Evolutionary conservation across 2,888 invertebrate genomes (phyloP), one percentile per base, ranked within the genome.

Genomic region (Acrobasis repandana): DNA sequence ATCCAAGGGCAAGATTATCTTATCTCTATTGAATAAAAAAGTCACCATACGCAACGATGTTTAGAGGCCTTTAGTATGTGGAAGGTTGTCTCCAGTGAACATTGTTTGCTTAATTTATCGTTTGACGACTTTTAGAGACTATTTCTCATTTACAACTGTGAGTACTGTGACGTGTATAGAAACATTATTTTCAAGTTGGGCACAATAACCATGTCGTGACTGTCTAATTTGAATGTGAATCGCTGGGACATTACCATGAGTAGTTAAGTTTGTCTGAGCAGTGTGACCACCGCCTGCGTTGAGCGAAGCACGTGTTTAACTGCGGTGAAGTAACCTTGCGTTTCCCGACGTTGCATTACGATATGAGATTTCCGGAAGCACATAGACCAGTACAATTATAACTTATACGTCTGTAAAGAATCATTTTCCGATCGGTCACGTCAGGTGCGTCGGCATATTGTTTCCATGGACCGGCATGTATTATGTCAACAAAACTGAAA

Each of bases 1-100:
- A 62, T 62, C 61, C 71, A 80, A 80, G 79, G 78, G 71, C 73
- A 64, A 64, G 68, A 73, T 80, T 86, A 88, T 88, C 89, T 88
- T 88, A 88, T 88, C 88, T 71, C 61, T 52, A 64, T 70, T 69
- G 65, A 71, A n/a, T n/a, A n/a, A 76, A 74, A 75, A 74, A 75
- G 76, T 78, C 67, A 64, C 66, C 70, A 67, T 68, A 65, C 72
- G 66, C 61, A 66, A 61, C 69, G 62, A 66, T 65, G 68, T 74
- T 70, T 68, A 70, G 82, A 80, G 85, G 85, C 81, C 81, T 68
- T 16, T 74, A 72, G 70, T 75, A 67, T 67, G 61, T 60, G 66
- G 74, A 72, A 69, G 77, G 75, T 79, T 80, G 76, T 77, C 74
- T 78, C 75, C 78, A 75, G 75, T 79, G 76, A 74, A 70, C 67